Conservation (phyloP, 2,888 invertebrate genomes). For the Campoplex nolae region DNA sequence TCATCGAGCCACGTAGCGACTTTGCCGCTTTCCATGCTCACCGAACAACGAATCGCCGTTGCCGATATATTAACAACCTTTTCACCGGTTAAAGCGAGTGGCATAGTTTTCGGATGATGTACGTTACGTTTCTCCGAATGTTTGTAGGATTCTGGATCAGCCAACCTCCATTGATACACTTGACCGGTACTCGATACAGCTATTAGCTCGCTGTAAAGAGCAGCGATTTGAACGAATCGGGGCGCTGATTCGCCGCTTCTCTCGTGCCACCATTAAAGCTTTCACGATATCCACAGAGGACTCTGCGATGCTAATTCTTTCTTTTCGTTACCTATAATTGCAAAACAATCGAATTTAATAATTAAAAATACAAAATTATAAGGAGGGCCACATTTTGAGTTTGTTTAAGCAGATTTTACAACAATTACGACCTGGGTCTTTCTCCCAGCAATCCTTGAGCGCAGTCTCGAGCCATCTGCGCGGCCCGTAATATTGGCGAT, state of each 20-base stretch:
- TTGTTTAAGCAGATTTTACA: neutral
- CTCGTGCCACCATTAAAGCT: conserved; percentile 96
- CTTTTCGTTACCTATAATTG: conserved; percentile 89
- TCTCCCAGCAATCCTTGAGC: conserved; percentile 95
- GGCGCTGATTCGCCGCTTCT: conserved; percentile 86
- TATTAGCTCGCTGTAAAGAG: conserved; percentile 97
- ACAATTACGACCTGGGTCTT: conserved; percentile 89
- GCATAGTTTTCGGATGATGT: conserved; percentile 95
- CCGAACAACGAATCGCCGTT: conserved; percentile 95
- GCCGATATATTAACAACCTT: conserved; percentile 94
- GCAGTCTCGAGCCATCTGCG: conserved; percentile 97
- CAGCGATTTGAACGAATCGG: conserved; percentile 95
- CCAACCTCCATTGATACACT: conserved; percentile 99
- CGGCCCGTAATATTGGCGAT: conserved; percentile 96
- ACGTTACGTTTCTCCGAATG: conserved; percentile 89
- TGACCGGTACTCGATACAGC: conserved; percentile 95
- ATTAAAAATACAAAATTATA: neutral
- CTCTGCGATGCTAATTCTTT: conserved; percentile 92
- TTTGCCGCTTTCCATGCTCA: conserved; percentile 95
- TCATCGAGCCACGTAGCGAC: conserved; percentile 99
- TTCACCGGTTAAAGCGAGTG: conserved; percentile 92
- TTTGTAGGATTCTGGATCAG: conserved; percentile 94
- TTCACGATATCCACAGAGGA: conserved; percentile 97
- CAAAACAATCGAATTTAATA: neutral
- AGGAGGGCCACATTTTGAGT: neutral